Conservation (phyloP, 2,888 invertebrate species). For the Drosophila sordidapex region DNA sequence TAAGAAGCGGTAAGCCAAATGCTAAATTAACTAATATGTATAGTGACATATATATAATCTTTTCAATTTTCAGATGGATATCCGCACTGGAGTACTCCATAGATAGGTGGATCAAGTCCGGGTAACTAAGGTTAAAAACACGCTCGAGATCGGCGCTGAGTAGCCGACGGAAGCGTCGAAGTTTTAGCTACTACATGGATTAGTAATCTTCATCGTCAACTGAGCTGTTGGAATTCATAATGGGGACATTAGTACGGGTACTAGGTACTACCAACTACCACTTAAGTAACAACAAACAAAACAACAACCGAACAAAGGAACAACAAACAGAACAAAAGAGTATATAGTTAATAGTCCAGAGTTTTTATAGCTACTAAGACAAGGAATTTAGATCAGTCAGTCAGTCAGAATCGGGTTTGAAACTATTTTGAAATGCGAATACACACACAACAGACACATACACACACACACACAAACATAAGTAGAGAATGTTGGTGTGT, state of each 20-base stretch:
- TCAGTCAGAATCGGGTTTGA: conserved; percentile 62
- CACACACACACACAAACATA: conserved; percentile 29
- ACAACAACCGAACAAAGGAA: conserved; percentile 26
- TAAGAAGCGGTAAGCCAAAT: conserved; percentile 90
- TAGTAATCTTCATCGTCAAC: conserved; percentile 38
- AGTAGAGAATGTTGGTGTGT: conserved; percentile 64
- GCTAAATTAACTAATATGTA: neutral
- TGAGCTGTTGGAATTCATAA: conserved; percentile 27
- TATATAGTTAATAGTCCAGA: conserved; percentile 56
- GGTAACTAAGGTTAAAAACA: conserved; percentile 84
- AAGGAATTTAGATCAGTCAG: conserved; percentile 62
- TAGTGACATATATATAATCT: neutral
- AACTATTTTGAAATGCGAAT: conserved; percentile 70
- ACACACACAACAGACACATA: neutral
- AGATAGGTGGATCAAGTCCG: conserved; percentile 95
- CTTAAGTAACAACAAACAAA: conserved; percentile 37
- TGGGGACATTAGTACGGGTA: conserved; percentile 77
- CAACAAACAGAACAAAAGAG: conserved; percentile 17
- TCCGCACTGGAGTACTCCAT: conserved; percentile 97
- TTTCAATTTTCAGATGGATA: conserved; percentile 89
- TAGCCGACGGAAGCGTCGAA: conserved; percentile 81
- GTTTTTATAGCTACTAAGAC: conserved; percentile 66
- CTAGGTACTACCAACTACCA: conserved; percentile 71
- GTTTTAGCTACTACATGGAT: conserved; percentile 82
- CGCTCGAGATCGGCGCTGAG: conserved; percentile 74